Evolutionary conservation across 2,797 vertebrate species (phyloP).

Genomic region (Schizothorax lantsangensis): DNA sequence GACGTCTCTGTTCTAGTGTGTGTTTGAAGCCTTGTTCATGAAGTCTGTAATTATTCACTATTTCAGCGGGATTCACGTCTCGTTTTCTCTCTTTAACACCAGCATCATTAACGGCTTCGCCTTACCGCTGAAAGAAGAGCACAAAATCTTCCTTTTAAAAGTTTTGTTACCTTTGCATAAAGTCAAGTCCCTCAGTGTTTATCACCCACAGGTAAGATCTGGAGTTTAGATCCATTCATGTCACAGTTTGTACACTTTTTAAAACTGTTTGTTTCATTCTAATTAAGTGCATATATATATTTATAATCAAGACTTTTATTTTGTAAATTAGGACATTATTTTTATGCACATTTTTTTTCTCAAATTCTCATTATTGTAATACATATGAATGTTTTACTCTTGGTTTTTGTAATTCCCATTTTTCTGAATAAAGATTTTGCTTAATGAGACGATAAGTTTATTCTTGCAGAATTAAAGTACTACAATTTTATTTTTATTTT

Average conservation of each 20-base stretch:
- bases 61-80: background rate
- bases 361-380: background rate
- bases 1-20: background rate
- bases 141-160: conserved; percentile 98
- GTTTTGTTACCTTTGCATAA: conserved; percentile 98
- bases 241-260: too few species aligned
- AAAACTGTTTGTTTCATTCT: too few species aligned
- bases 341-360: background rate
- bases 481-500: too few species aligned
- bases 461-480: background rate
- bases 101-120: conserved; percentile 99
- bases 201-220: conserved; percentile 91
- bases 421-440: background rate
- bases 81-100: conserved; percentile 54
- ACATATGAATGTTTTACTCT: background rate
- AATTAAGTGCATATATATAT: too few species aligned
- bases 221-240: background rate
- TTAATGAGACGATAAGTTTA: background rate
- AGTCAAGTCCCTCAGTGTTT: conserved; percentile 98
- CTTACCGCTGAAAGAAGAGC: conserved; percentile 98
- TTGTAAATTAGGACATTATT: too few species aligned
- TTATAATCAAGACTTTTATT: too few species aligned
- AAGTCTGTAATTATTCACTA: background rate
- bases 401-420: background rate
- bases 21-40: background rate